Evolutionary conservation across 2,797 vertebrate genomes (phyloP).

Genomic region (Alosa sapidissima): DNA sequence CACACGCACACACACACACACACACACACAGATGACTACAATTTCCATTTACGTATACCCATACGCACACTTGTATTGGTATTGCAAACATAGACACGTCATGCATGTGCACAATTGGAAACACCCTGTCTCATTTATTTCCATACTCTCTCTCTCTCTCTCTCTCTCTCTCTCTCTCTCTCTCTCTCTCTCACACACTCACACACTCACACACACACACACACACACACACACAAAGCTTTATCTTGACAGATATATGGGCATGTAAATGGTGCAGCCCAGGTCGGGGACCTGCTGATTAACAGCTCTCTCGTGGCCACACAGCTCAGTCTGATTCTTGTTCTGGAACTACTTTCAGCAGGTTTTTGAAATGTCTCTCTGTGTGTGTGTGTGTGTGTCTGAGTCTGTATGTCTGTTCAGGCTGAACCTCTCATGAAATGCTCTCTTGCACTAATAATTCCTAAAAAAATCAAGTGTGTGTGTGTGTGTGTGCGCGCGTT

Average conservation of each 20-base stretch:
- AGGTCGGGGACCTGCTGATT: neutral
- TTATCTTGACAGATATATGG: neutral
- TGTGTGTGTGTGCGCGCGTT: too few relatives aligned
- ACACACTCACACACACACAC: neutral
- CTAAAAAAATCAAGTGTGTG: too few relatives aligned
- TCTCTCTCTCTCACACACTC: conserved; percentile 4
- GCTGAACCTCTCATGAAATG: too few relatives aligned
- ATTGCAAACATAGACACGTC: neutral
- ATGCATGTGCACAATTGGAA: neutral
- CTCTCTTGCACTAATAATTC: too few relatives aligned
- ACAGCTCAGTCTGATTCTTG: neutral
- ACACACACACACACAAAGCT: conserved; percentile 6
- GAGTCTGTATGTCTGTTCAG: neutral
- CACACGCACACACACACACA: neutral
- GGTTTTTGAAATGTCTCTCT: neutral
- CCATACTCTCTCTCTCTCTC: too few relatives aligned
- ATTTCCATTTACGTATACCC: neutral
- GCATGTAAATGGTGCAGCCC: neutral
- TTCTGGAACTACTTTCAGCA: neutral
- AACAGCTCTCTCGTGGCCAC: neutral
- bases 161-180: too few relatives aligned
- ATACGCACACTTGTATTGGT: neutral
- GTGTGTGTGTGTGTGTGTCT: neutral
- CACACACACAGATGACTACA: neutral
- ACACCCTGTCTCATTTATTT: neutral